Base-by-base conservation (phyloP, 2,797 vertebrate genomes). In the Leptoclinus maculatus region DNA sequence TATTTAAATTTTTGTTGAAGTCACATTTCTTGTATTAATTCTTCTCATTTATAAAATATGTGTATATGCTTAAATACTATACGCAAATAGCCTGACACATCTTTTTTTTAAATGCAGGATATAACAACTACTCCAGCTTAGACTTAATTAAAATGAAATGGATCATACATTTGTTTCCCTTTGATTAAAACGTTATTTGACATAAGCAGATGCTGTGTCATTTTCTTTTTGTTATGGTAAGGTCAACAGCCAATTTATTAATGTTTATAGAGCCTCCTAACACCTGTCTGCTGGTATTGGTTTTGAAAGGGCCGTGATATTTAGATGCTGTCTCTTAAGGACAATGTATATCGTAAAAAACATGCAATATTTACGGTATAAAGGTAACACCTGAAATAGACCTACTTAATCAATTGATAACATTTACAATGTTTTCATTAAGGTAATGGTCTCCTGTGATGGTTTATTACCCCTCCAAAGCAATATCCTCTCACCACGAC, bases 401-500 rank as follows among this genome's bases (percentile, higher is more conserved):
- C 85, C 78, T 75, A 74, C 76, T 94, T 90, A 81, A 89, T 95
- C 88, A 92, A 86, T 70, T 85, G 78, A 83, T 90, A 90, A 87
- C 88, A 84, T 91, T 93, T 89, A 91, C 86, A 74, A 77, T 84
- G 85, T 95, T 93, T 95, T 95, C 93, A 95, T 96, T 95, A 93
- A 92, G 89, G 87, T 94, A 95, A 96, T 95, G 90, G 91, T 87
- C 58, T 84, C 88, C 17, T 82, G 83, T 86, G 82, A 72, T 83
- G 78, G 85, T 95, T 94, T 94, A 95, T 93, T 89, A 87, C 88
- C 79, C 73, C 69, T 76, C 73, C 70, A 85, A 82, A 87, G 87
- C 85, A 93, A 92, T 91, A 91, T 93, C 84, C 85, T 88, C 87
- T 90, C 86, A 87, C 82, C 76, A 75, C 43, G 27, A 69, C 83